Evolutionary conservation across 2,888 invertebrate species (phyloP).

Genomic region (Noctua fimbriata): DNA sequence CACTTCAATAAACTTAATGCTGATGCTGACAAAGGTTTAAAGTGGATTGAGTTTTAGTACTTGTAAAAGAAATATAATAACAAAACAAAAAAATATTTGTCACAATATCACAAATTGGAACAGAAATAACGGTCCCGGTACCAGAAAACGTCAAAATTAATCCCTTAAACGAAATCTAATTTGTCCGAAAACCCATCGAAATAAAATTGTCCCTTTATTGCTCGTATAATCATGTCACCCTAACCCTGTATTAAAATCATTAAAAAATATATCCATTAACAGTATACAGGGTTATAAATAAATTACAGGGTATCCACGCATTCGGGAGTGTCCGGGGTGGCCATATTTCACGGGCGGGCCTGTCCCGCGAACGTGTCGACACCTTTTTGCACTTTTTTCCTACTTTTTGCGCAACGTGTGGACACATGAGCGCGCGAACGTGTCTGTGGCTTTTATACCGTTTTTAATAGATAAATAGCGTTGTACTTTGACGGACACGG

Average conservation of each 20-base stretch:
- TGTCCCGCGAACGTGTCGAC: constrained; percentile 77
- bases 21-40: constrained; percentile 10
- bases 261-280: constrained; percentile 77
- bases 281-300: constrained; percentile 77
- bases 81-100: background rate
- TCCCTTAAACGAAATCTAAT: constrained; percentile 57
- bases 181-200: constrained; percentile 52
- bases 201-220: constrained; percentile 65
- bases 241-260: constrained; percentile 72
- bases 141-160: constrained; percentile 36
- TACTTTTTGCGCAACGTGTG: constrained; percentile 72
- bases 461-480: constrained; percentile 79
- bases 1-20: constrained; percentile 34
- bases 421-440: constrained; percentile 72
- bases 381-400: constrained; percentile 75
- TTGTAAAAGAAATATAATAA: background rate
- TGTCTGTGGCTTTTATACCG: constrained; percentile 75
- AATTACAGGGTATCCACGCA: constrained; percentile 75
- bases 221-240: constrained; percentile 68
- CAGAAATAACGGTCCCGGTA: constrained; percentile 1
- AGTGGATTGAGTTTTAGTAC: background rate
- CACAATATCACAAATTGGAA: background rate
- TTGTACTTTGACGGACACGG: constrained; percentile 73
- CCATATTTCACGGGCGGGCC: constrained; percentile 81
- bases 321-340: constrained; percentile 69